Conservation (phyloP, 2,888 invertebrate genomes). For the Priocnemis perturbator region DNA sequence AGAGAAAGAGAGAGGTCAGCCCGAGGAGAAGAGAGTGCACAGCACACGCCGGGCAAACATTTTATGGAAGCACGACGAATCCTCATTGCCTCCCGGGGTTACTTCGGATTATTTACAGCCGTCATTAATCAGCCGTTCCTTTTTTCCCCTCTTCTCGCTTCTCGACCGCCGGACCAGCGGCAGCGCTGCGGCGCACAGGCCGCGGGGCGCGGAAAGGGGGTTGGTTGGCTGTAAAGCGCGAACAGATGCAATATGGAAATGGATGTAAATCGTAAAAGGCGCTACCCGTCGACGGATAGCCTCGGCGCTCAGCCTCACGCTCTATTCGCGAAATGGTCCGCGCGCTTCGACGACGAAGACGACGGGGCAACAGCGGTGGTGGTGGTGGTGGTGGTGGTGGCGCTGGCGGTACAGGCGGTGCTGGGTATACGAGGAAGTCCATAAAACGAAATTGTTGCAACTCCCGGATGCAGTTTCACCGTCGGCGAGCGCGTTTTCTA, state of each 20-base stretch:
- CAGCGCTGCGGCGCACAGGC: too few relatives aligned
- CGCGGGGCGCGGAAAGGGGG: not conserved
- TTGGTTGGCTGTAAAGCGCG: constrained; percentile 49
- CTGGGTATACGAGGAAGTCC: constrained; percentile 56
- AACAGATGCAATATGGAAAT: constrained; percentile 63
- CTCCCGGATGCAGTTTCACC: constrained; percentile 46
- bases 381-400: too few relatives aligned
- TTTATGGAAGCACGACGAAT: constrained; percentile 47
- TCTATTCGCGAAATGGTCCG: constrained; percentile 45
- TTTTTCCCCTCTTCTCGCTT: constrained; percentile 5
- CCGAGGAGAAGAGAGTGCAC: not conserved
- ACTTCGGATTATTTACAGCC: constrained; percentile 57
- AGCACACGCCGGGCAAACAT: constrained; percentile 1
- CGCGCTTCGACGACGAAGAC: not conserved
- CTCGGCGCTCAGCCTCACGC: constrained; percentile 17
- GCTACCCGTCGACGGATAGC: too few relatives aligned
- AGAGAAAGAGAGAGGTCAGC: not conserved
- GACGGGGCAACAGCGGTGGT: constrained; percentile 22
- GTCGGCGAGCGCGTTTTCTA: too few relatives aligned
- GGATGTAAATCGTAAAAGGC: constrained; percentile 69
- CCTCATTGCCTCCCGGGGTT: constrained; percentile 44
- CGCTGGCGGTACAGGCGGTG: too few relatives aligned
- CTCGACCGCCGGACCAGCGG: too few relatives aligned
- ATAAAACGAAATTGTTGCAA: constrained; percentile 68
- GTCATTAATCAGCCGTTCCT: constrained; percentile 60